Evolutionary conservation across 2,888 invertebrate genomes (phyloP).

Genomic region (Macrophya alboannulata): DNA sequence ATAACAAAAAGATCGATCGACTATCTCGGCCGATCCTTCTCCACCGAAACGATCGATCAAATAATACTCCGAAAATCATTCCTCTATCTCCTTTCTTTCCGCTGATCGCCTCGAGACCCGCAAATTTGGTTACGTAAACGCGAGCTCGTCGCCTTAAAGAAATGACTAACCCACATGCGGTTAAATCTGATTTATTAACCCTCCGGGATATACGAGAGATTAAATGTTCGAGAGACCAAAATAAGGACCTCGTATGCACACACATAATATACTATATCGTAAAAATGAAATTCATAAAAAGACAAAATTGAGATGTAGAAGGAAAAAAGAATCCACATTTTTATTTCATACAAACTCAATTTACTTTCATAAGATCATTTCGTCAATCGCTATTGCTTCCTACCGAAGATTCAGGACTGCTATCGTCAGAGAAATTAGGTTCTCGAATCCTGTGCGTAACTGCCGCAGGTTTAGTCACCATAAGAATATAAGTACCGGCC

Average conservation of each 20-base stretch:
- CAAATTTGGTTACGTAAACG: constrained; percentile 38
- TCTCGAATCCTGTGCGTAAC: constrained; percentile 67
- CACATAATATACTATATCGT: background rate
- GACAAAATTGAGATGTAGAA: background rate
- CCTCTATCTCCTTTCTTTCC: background rate
- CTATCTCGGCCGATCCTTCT: background rate
- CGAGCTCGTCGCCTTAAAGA: constrained; percentile 12
- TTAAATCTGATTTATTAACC: constrained; percentile 33
- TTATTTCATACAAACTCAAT: background rate
- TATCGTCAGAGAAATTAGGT: constrained; percentile 70
- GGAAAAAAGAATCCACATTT: background rate
- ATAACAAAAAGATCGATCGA: constrained; percentile 37
- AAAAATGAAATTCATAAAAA: background rate
- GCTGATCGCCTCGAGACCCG: constrained; percentile 31
- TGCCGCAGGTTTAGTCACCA: constrained; percentile 60
- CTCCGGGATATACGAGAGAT: background rate
- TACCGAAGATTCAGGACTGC: constrained; percentile 60
- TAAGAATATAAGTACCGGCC: constrained; percentile 68
- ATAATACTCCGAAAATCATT: background rate
- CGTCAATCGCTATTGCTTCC: constrained; percentile 37
- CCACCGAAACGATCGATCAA: constrained; percentile 20
- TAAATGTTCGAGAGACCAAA: background rate
- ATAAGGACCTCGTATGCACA: background rate
- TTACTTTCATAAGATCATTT: background rate
- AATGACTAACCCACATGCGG: constrained; percentile 11